These are phyloP conservation scores for Dendrocopos noguchii DNA, from an alignment of 2,113 vertebrate genomes.

Conservation along the genomic window DNA sequence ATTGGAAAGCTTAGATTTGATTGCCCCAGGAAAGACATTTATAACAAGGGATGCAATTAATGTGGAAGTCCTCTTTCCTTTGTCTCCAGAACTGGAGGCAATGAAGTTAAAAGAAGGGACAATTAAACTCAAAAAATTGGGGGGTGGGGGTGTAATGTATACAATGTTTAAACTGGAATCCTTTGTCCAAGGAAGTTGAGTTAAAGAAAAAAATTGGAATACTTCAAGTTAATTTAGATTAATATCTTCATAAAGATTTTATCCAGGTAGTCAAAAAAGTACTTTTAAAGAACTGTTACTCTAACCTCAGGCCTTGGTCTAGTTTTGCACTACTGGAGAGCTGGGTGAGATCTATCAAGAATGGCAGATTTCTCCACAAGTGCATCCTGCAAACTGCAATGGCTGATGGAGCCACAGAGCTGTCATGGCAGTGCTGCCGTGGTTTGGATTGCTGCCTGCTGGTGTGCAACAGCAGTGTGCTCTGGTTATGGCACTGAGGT, in stretches of 20 bases:
- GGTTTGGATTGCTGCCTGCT: fast-evolving
- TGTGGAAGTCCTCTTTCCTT: neutral
- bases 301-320: neutral
- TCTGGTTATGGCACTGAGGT: neutral
- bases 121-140: neutral
- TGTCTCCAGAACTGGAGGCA: neutral
- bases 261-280: neutral
- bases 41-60: neutral
- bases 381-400: neutral
- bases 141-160: too few relatives aligned
- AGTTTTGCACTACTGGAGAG: neutral
- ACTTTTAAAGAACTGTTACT: neutral
- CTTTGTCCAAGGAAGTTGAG: neutral
- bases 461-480: neutral
- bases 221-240: neutral
- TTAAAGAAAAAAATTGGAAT: neutral
- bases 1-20: neutral
- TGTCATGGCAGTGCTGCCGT: neutral
- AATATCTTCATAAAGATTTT: neutral
- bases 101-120: neutral
- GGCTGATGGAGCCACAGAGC: neutral
- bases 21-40: constrained; percentile 3
- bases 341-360: neutral
- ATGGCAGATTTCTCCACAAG: neutral
- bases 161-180: neutral